Percentiles rank a stretch among this genome's conserved stretches.
These are phyloP conservation scores for Drosophila dives DNA, from an alignment of 2,888 invertebrate species.

Conservation along the genomic window DNA sequence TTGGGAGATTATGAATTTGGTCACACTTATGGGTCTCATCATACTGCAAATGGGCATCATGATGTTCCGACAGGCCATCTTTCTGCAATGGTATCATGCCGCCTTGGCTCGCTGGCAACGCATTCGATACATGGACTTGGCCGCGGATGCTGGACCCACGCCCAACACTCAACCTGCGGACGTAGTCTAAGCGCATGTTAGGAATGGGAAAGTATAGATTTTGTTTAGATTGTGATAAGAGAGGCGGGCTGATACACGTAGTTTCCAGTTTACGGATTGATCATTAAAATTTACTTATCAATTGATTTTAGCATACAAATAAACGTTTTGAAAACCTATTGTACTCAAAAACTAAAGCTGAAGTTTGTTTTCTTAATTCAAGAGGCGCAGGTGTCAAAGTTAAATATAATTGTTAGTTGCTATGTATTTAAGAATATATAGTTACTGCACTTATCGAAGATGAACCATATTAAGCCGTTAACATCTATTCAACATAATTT, in stretches of 20 bases:
- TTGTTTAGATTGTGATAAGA: constrained; percentile 65
- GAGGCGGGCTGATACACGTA: constrained; percentile 47
- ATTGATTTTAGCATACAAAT: constrained; percentile 34
- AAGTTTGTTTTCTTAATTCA: background rate
- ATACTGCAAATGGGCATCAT: constrained; percentile 92
- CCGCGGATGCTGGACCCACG: constrained; percentile 49
- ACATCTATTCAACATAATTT: too few relatives aligned
- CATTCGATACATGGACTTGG: constrained; percentile 74
- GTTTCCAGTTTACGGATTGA: constrained; percentile 39
- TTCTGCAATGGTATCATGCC: constrained; percentile 77
- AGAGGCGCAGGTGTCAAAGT: background rate
- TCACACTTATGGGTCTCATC: constrained; percentile 91
- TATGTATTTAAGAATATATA: background rate
- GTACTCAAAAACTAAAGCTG: background rate
- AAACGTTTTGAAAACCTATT: constrained; percentile 21
- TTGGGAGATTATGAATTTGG: constrained; percentile 93
- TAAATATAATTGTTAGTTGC: background rate
- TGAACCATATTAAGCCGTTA: background rate
- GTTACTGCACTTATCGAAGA: background rate
- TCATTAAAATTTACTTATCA: constrained; percentile 41
- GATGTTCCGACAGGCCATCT: constrained; percentile 90
- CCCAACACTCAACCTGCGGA: constrained; percentile 81
- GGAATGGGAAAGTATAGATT: background rate
- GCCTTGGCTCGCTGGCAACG: constrained; percentile 69
- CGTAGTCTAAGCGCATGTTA: constrained; percentile 57